phyloP scores from a whole-genome alignment of 2,888 invertebrate genomes.

The Monoplex corrugatus region DNA sequence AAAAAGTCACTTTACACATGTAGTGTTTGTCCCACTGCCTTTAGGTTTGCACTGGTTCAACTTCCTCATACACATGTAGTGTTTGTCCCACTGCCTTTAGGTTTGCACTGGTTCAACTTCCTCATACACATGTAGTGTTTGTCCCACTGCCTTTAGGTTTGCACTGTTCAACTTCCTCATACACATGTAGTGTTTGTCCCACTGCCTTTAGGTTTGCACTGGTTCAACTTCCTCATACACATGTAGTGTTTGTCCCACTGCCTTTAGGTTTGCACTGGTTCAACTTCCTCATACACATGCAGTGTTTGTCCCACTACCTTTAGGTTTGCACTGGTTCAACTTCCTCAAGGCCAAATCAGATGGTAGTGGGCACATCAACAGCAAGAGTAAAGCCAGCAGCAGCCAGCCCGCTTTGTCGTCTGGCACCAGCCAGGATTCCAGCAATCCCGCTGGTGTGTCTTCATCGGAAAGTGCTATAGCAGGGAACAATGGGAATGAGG shows the following conservation, averaged over 20 bases:
- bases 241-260: background rate
- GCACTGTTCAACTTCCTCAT: too few relatives aligned
- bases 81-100: too few relatives aligned
- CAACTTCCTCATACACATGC: constrained; percentile 53
- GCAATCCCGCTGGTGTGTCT: background rate
- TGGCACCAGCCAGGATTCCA: background rate
- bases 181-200: too few relatives aligned
- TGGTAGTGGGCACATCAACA: background rate
- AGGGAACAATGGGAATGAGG: background rate
- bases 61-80: too few relatives aligned
- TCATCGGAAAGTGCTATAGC: background rate
- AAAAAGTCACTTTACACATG: too few relatives aligned
- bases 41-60: too few relatives aligned
- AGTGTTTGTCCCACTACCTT: background rate
- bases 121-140: too few relatives aligned
- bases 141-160: too few relatives aligned
- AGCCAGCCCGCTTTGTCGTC: background rate
- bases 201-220: too few relatives aligned
- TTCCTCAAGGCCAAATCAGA: constrained; percentile 55
- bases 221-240: too few relatives aligned
- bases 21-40: too few relatives aligned
- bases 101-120: too few relatives aligned
- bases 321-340: constrained; percentile 60
- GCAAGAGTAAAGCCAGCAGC: background rate
- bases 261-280: constrained; percentile 58